Evolutionary conservation across 2,888 invertebrate genomes (phyloP), one percentile per base, ranked within the genome.

Genomic region (Bugulina stolonifera): DNA sequence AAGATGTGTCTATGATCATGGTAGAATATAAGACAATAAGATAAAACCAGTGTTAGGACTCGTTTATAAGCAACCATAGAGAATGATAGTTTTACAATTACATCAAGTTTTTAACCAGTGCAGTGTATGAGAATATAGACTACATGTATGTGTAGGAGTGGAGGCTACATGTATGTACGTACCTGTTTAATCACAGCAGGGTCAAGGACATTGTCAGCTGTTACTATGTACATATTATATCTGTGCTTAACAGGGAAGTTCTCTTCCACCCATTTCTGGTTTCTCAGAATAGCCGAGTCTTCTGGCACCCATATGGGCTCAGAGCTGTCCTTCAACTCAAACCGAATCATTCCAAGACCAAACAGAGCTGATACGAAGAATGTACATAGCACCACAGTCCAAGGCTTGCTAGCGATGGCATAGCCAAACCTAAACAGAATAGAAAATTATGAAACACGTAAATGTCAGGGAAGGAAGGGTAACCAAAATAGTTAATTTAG

Each of bases 191-290:
- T 72, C 1, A 77, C 75, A 32, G 74, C 22, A 32, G 77, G 76
- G 10, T 73, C 75, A 23, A 80, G 76, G 5, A 80, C 76, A 73
- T 79, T 78, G n/a, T 73, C 74, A 25, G 75, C 76, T 27, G 75
- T 77, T 22, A 78, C 75, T 10, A 80, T 77, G 18, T 80, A 72
- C 5, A 75, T 73, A 14, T 77, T 77, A 69, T 76, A 75, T 32
- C 78, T 74, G 52, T 75, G 73, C 54, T 76, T 76, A 32, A 76
- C 76, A 1, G 80, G 80, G 72, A 76, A 80, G 72, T 77, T 73
- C 23, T 73, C 35, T 23, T 77, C 73, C 0, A 78, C 76, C 77
- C 77, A 79, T 1, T 74, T 58, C 71, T 77, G 74, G 69, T 80
- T 74, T 1, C 73, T 75, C 57, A 77, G 70, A 2, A 35, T 25